Evolutionary conservation across 2,113 vertebrate species (phyloP), one percentile per base, ranked within the genome.

Genomic region (Hassar affinis): DNA sequence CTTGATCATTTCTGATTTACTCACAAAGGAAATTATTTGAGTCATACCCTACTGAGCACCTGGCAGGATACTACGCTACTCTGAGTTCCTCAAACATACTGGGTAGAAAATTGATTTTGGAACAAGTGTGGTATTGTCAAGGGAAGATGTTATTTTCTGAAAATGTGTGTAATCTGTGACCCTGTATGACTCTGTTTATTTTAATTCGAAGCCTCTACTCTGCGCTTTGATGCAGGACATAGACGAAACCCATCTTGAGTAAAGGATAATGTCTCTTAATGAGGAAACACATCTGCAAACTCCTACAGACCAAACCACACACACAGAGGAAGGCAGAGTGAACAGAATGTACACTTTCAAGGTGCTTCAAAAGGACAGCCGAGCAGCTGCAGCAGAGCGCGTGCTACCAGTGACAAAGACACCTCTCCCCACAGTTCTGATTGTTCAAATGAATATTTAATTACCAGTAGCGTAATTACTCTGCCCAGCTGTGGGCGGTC

Each of bases 381-480:
- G 76, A 45, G 75, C 84, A 71, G 84, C 85, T 68, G 74, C 54
- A 79, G 79, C 88, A 89, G 88, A 87, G 84, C 72, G 18, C 80
- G 84, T 81, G 52, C 88, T 71, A 38, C 83, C 22, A 74, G 69
- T 68, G 35, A 82, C 88, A 69, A 78, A 79, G 88, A 82, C 86
- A 86, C 72, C 85, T 84, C 45, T 80, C 52, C 83, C 82, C 85
- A 78, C 69, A 72, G 88, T 82, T 84, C 81, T 88, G 88, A 91
- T 91, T 91, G 89, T 89, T 88, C 79, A 90, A 92, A 92, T 94
- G 71, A 92, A 94, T 92, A 93, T 92, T 93, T 91, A 93, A 93
- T 94, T 90, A 90, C 85, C 86, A 84, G 61, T 85, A 81, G 83
- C 87, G 88, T 91, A 93, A 93, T 92, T 90, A 92, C 88, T 85